These are phyloP conservation scores for Bolborhynchus lineola DNA, from an alignment of 2,113 vertebrate species.

Conservation along the genomic window DNA sequence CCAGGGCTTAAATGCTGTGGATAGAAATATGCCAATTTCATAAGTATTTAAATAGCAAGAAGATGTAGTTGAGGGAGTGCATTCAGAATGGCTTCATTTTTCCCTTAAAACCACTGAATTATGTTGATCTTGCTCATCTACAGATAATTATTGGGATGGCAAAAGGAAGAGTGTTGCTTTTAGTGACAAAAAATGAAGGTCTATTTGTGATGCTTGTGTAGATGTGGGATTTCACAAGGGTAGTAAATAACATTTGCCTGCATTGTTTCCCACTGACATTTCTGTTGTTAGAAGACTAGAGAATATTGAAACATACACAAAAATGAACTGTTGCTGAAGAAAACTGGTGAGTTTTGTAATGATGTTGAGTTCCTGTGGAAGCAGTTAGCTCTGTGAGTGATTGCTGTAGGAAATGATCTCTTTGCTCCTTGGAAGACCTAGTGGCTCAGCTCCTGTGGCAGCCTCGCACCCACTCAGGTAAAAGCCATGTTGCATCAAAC, in stretches of 20 bases:
- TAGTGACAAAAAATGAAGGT: neutral
- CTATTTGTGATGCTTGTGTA: neutral
- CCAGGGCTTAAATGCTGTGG: neutral
- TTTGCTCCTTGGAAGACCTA: neutral
- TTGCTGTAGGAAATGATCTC: neutral
- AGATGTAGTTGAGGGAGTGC: neutral
- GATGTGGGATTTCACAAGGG: neutral
- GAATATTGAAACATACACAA: neutral
- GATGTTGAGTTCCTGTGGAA: neutral
- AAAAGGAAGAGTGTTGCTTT: neutral
- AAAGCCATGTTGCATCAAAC: neutral
- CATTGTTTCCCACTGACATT: fast-evolving
- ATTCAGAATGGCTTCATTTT: neutral
- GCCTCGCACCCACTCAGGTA: neutral
- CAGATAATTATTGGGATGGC: neutral
- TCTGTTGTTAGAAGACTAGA: neutral
- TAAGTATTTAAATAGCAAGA: neutral
- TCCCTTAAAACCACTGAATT: neutral
- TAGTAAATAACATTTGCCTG: neutral
- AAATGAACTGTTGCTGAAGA: neutral
- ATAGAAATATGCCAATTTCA: neutral
- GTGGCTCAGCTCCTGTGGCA: neutral
- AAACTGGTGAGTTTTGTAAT: neutral
- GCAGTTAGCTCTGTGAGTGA: neutral
- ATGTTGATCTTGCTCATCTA: neutral